Conservation (phyloP, 2,888 invertebrate genomes). For the Sinelater perroti region DNA sequence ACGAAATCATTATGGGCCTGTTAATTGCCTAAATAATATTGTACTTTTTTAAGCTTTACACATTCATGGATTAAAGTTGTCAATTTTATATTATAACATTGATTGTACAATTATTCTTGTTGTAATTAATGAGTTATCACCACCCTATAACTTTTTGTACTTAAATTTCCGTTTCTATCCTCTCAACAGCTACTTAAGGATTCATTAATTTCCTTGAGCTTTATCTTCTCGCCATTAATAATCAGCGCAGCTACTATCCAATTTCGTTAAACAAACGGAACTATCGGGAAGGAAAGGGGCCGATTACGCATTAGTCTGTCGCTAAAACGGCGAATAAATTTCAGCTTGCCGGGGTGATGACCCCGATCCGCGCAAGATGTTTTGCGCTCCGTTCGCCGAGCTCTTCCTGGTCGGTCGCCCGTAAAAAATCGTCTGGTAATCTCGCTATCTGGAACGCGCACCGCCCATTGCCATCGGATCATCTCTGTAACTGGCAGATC, state of each 20-base stretch:
- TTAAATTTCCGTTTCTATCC: too few species aligned
- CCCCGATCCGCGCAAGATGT: not conserved
- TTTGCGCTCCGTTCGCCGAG: not conserved
- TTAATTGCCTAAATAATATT: too few species aligned
- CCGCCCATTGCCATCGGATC: slow-evolving; percentile 23
- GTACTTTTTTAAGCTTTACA: too few species aligned
- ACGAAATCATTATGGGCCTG: too few species aligned
- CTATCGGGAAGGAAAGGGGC: not conserved
- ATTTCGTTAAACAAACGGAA: not conserved
- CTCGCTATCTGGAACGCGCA: slow-evolving; percentile 20
- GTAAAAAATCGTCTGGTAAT: slow-evolving; percentile 19
- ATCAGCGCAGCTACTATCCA: not conserved
- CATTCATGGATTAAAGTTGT: too few species aligned
- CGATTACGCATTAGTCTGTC: slow-evolving; percentile 1
- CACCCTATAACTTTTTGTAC: too few species aligned
- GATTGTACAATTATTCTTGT: too few species aligned
- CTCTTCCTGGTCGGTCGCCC: slow-evolving; percentile 4
- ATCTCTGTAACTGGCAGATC: slow-evolving; percentile 15
- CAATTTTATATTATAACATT: too few species aligned
- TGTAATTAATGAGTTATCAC: too few species aligned
- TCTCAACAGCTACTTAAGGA: too few species aligned
- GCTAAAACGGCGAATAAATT: slow-evolving; percentile 8
- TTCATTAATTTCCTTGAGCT: not conserved
- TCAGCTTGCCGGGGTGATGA: slow-evolving; percentile 8
- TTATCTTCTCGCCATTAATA: too few species aligned